Percentiles rank a stretch among this genome's conserved stretches.
Conservation (phyloP, 2,113 vertebrate species). For the Urocolius indicus region DNA sequence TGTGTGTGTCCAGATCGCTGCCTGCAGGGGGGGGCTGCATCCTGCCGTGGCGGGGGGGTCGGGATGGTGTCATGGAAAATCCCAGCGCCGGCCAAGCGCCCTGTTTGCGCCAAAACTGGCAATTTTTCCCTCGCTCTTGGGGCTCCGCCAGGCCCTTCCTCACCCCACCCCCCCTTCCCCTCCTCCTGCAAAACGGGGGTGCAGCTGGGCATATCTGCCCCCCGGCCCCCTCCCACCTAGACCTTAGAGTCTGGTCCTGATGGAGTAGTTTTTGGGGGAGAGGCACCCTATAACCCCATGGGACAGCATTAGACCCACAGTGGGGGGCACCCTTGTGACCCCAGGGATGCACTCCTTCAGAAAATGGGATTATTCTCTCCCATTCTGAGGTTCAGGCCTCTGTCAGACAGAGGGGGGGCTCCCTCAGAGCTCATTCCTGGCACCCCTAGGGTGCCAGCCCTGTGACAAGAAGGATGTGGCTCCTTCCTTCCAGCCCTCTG, state of each 20-base stretch:
- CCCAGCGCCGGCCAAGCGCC: constrained; percentile 74
- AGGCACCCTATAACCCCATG: background rate
- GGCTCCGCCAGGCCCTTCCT: constrained; percentile 6
- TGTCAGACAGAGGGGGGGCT: too few relatives aligned
- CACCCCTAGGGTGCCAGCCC: too few relatives aligned
- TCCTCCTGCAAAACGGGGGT: background rate
- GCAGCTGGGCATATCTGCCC: background rate
- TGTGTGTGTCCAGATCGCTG: background rate
- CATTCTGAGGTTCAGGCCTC: too few relatives aligned
- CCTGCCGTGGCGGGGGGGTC: background rate
- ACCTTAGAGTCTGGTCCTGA: background rate
- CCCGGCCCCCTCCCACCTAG: too few relatives aligned
- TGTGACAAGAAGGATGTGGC: too few relatives aligned
- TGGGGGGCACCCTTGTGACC: too few relatives aligned
- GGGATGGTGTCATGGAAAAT: constrained; percentile 80
- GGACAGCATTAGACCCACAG: too few relatives aligned
- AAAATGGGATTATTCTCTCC: too few relatives aligned
- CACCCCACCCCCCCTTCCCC: background rate
- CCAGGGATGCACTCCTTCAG: too few relatives aligned
- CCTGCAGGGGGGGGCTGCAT: background rate
- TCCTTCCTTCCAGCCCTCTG: too few relatives aligned
- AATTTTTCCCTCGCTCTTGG: constrained; percentile 13
- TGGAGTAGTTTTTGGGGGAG: background rate
- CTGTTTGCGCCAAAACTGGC: constrained; percentile 73
- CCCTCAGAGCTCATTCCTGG: too few relatives aligned